Percentiles rank a stretch among this genome's conserved stretches.
Conservation (phyloP, 2,888 invertebrate genomes). For the Drosophila monieri region DNA sequence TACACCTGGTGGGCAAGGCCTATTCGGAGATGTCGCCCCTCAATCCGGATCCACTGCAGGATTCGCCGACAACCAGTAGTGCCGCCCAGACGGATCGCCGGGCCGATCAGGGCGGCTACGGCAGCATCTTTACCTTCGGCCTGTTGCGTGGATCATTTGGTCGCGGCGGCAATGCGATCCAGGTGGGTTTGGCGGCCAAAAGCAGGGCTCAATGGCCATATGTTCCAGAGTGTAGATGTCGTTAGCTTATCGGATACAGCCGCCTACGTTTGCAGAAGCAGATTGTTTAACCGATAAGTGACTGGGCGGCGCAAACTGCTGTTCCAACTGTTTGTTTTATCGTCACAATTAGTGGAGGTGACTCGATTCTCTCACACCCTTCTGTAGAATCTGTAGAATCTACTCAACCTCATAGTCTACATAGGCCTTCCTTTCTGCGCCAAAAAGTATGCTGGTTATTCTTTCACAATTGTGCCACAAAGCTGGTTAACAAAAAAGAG, state of each 20-base stretch:
- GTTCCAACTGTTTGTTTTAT: conserved; percentile 36
- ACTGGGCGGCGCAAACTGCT: conserved; percentile 13
- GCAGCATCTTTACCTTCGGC: conserved; percentile 82
- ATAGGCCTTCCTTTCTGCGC: neutral
- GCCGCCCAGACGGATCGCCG: conserved; percentile 50
- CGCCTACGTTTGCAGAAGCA: conserved; percentile 39
- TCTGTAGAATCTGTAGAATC: neutral
- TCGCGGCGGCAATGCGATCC: conserved; percentile 72
- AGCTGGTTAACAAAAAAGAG: neutral
- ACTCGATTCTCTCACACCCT: conserved; percentile 33
- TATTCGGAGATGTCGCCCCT: conserved; percentile 83
- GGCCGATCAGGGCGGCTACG: conserved; percentile 73
- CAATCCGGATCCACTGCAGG: conserved; percentile 76
- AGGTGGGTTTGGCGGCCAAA: conserved; percentile 68
- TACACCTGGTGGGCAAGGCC: conserved; percentile 79
- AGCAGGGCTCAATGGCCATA: conserved; percentile 26
- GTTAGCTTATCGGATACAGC: conserved; percentile 29
- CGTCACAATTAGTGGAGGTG: conserved; percentile 9
- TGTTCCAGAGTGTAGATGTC: conserved; percentile 3
- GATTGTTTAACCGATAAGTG: conserved; percentile 43
- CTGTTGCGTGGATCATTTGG: conserved; percentile 81
- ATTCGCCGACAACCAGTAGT: conserved; percentile 51
- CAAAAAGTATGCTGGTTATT: conserved; percentile 34
- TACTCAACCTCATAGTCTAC: neutral
- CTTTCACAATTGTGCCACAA: neutral